Base-by-base conservation (phyloP, 2,888 invertebrate species). In the Philereme vetulata region DNA sequence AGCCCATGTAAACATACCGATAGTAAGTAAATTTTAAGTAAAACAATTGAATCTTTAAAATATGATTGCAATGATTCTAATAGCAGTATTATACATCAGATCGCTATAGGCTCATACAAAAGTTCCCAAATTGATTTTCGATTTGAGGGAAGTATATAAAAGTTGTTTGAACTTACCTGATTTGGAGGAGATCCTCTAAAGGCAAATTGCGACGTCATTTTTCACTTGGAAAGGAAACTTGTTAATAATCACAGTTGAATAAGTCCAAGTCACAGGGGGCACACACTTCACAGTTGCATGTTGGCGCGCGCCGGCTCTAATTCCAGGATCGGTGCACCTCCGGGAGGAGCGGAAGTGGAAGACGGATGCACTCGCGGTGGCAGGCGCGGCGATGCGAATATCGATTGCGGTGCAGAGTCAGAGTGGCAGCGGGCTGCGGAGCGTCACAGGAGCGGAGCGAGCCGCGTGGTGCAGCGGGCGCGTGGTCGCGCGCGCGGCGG, bases 401-500 rank as follows among this genome's bases (percentile, higher is more conserved):
- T 86, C 82, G 86, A 85, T 86, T 82, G 80, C 78, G 76, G 78
- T 79, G 79, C 82, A 81, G 80, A 81, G 76, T 81, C 82, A 78
- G 81, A 62, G 62, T 62, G 62, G 54, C 58, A 62, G 62, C 62
- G 62, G 62, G 34, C 55, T 62, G 54, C 62, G 55, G 58, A 62
- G 62, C 82, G 85, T 77, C 84, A 84, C 82, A 80, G 78, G 80
- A 82, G 80, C 80, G 80, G 84, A 81, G 80, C 81, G 76, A 71
- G 81, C 84, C 82, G 84, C 84, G 88, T 87, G 92, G 86, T 88
- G 92, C 92, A 92, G 91, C 88, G 84, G 84, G 86, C 92, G 91
- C 93, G 93, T 92, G 90, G 92, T 92, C 92, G 93, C 92, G 92
- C 93, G 92, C 92, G 90, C 90, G 91, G 90, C 91, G 90, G 88